A percentile compares a stretch with the other conserved stretches of the same genome.
phyloP scores from a whole-genome alignment of 2,888 invertebrate genomes.

The Esperia sulphurella region DNA sequence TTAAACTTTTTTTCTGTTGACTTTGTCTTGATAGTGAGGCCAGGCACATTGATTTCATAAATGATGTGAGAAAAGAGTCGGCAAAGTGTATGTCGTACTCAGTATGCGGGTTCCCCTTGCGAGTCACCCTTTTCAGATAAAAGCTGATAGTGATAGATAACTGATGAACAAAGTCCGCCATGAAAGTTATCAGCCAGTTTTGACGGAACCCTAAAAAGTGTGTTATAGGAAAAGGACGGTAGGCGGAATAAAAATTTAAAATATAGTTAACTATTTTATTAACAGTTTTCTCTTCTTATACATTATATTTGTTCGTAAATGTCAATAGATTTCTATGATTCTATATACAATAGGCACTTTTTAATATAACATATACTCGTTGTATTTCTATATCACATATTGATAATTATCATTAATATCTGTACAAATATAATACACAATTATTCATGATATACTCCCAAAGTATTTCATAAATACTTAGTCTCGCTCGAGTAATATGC shows the following conservation, averaged over 20 bases:
- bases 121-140: too few relatives aligned
- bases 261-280: constrained; percentile 48
- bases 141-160: too few relatives aligned
- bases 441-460: neutral
- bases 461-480: neutral
- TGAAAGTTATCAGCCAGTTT: too few relatives aligned
- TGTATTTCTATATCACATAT: constrained; percentile 74
- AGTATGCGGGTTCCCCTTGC: too few relatives aligned
- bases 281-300: constrained; percentile 50
- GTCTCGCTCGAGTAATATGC: too few relatives aligned
- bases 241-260: neutral
- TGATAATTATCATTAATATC: constrained; percentile 41
- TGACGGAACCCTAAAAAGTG: too few relatives aligned
- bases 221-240: too few relatives aligned
- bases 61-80: too few relatives aligned
- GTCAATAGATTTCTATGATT: constrained; percentile 30
- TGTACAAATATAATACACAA: constrained; percentile 36
- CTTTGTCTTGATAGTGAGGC: too few relatives aligned
- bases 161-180: too few relatives aligned
- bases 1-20: constrained; percentile 13
- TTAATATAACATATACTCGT: constrained; percentile 44
- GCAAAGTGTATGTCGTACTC: too few relatives aligned
- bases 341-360: constrained; percentile 66
- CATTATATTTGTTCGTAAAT: constrained; percentile 39
- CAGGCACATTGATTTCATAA: too few relatives aligned